Evolutionary conservation across 2,113 vertebrate genomes (phyloP).

Genomic region (Carettochelys insculpta): DNA sequence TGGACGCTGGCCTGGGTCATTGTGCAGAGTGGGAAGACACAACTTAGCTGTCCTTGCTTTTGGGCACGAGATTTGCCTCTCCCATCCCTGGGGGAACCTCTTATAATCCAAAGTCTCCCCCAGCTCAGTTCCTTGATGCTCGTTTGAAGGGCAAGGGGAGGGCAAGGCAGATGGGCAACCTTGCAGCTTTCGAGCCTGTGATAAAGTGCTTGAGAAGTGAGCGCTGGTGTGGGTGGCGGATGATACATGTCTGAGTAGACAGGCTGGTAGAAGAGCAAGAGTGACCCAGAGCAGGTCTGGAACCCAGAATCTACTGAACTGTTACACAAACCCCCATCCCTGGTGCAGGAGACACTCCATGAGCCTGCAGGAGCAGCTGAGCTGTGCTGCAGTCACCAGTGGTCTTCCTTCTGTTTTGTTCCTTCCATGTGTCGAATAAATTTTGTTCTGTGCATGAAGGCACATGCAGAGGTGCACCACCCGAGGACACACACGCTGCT

Average conservation of each 20-base stretch:
- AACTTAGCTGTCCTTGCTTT: not conserved
- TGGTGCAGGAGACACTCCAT: not conserved
- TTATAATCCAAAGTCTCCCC: not conserved
- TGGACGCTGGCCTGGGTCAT: not conserved
- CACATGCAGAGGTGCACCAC: too few species aligned
- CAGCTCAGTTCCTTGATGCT: not conserved
- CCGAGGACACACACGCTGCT: too few species aligned
- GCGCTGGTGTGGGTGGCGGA: too few species aligned
- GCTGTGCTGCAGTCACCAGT: not conserved
- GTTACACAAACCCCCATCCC: not conserved
- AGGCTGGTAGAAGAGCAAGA: too few species aligned
- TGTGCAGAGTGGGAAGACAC: not conserved
- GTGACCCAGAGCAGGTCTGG: not conserved
- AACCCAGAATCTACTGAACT: not conserved
- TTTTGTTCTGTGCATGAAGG: too few species aligned
- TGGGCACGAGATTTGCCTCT: not conserved
- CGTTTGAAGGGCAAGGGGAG: not conserved
- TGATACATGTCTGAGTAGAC: too few species aligned
- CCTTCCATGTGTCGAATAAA: too few species aligned
- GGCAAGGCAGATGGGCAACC: not conserved
- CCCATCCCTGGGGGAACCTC: not conserved
- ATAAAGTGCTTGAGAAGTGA: too few species aligned
- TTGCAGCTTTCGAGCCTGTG: not conserved
- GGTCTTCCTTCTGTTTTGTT: too few species aligned
- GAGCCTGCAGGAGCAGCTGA: not conserved